A percentile compares a stretch with the other conserved stretches of the same genome.
Evolutionary conservation across 1,140 invertebrate species (phyloP).

Genomic region (Magallana angulata): DNA sequence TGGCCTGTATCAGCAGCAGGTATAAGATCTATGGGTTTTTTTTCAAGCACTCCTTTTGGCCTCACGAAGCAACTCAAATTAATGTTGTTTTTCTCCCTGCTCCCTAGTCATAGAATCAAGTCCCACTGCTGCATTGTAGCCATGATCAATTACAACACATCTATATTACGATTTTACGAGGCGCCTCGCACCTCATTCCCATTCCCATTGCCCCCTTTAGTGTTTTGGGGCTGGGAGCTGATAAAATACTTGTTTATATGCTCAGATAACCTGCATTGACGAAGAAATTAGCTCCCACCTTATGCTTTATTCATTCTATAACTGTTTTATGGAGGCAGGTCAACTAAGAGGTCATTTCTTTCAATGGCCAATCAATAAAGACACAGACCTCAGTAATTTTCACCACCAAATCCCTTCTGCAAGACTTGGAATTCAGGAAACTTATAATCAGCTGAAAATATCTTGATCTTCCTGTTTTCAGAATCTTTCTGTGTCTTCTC

Average conservation of each 20-base stretch:
- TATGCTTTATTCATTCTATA: neutral
- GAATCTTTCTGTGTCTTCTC: neutral
- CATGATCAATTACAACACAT: neutral
- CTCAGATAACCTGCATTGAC: neutral
- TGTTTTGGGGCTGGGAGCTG: neutral
- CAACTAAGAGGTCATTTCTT: neutral
- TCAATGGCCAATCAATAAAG: neutral
- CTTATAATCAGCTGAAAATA: no score
- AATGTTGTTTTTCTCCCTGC: neutral
- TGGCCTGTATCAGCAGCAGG: no score
- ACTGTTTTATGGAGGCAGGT: neutral
- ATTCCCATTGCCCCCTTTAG: neutral
- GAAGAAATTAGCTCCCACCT: neutral
- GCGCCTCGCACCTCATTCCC: neutral
- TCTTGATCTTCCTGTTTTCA: neutral
- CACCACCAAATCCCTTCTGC: no score
- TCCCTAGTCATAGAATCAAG: neutral
- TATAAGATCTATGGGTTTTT: no score
- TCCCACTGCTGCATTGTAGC: neutral
- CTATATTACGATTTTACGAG: constrained; percentile 12
- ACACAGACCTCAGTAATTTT: no score
- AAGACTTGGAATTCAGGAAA: no score
- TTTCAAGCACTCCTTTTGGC: no score
- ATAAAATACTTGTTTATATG: constrained; percentile 7
- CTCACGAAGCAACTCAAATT: no score